A percentile compares a stretch with the other conserved stretches of the same genome.
phyloP scores from a whole-genome alignment of 2,113 vertebrate genomes.

The Sorex araneus region DNA sequence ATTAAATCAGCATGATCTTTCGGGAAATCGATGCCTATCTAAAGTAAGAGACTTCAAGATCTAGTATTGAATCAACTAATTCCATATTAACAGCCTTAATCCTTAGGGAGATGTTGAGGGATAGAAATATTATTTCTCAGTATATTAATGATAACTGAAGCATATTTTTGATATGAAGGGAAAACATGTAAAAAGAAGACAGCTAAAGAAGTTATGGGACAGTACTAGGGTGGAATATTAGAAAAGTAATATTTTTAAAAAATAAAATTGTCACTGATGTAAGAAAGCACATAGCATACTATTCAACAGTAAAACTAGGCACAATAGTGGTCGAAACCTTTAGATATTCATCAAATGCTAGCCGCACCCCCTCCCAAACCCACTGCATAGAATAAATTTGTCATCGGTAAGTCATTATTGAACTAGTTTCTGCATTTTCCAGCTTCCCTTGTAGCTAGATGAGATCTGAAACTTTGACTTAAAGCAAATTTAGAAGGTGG shows the following conservation, averaged over 20 bases:
- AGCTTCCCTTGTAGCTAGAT: neutral
- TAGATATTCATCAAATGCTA: neutral
- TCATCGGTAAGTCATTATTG: neutral
- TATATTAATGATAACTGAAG: neutral
- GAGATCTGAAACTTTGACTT: no score
- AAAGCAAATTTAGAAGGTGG: no score
- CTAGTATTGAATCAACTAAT: neutral
- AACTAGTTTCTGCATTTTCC: neutral
- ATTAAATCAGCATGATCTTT: neutral
- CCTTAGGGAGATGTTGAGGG: neutral
- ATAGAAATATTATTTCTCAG: conserved; percentile 10
- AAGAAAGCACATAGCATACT: neutral
- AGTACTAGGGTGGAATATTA: neutral
- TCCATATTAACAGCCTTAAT: neutral
- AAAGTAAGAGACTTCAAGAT: neutral
- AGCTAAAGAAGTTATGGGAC: neutral
- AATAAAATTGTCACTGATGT: neutral
- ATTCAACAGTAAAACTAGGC: neutral
- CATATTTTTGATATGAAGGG: neutral
- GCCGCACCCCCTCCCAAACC: fast-evolving
- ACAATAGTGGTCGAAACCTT: neutral
- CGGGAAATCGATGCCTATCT: neutral
- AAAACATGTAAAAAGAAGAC: neutral
- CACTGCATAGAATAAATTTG: neutral
- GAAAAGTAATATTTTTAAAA: neutral